Evolutionary conservation across 2,888 invertebrate species (phyloP).

Genomic region (Dexiosoma caninum): DNA sequence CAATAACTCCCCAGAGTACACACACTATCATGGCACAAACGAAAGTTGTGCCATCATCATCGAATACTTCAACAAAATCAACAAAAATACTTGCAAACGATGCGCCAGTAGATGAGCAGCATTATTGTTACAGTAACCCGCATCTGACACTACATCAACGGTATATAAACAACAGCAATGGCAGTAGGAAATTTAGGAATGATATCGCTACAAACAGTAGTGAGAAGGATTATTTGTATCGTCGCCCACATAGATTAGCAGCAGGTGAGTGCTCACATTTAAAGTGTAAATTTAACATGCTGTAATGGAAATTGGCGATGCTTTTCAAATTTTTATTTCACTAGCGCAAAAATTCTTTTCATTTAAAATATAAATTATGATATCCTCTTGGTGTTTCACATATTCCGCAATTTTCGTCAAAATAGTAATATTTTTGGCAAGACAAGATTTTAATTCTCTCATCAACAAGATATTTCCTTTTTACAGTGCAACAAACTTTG

Average conservation of each 20-base stretch:
- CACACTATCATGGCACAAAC: not conserved
- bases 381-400: too few species aligned
- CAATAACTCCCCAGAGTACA: not conserved
- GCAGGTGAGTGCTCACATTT: conserved; percentile 27
- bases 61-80: not conserved
- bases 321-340: too few species aligned
- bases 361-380: too few species aligned
- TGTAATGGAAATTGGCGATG: too few species aligned
- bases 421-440: not conserved
- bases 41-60: not conserved
- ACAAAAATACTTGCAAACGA: conserved; percentile 8
- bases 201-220: not conserved
- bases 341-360: too few species aligned
- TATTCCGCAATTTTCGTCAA: too few species aligned
- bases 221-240: not conserved
- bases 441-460: too few species aligned
- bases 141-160: not conserved
- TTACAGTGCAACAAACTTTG: too few species aligned
- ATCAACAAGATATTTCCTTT: too few species aligned
- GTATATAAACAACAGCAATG: not conserved
- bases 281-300: too few species aligned
- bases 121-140: not conserved
- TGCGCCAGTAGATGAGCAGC: not conserved
- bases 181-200: not conserved
- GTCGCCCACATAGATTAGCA: not conserved